A percentile compares a stretch with the other conserved stretches of the same genome.
Evolutionary conservation across 2,888 invertebrate species (phyloP).

Genomic region (Chrysolina haemoptera): DNA sequence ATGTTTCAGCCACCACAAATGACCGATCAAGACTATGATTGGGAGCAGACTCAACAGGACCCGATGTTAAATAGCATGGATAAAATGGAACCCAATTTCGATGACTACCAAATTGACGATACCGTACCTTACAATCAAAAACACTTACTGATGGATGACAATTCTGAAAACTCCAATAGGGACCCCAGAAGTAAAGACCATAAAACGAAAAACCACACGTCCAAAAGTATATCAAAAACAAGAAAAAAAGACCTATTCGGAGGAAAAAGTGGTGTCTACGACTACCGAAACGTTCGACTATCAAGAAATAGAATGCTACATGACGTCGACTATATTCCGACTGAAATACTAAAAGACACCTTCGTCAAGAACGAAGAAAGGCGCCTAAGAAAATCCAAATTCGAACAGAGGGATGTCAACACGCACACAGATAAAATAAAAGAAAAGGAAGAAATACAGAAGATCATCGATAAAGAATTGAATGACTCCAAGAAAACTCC

Average conservation of each 20-base stretch:
- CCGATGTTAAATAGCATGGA: constrained; percentile 30
- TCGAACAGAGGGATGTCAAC: constrained; percentile 66
- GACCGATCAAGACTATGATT: constrained; percentile 55
- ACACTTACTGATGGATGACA: constrained; percentile 52
- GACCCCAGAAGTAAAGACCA: constrained; percentile 65
- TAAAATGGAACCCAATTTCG: constrained; percentile 49
- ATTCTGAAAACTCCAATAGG: constrained; percentile 50
- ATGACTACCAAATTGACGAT: constrained; percentile 56
- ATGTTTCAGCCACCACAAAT: constrained; percentile 50
- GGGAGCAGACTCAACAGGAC: constrained; percentile 39
- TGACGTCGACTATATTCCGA: constrained; percentile 66
- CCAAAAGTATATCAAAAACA: constrained; percentile 35
- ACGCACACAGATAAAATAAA: constrained; percentile 64
- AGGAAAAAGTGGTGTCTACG: constrained; percentile 62
- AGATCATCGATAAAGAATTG: constrained; percentile 61
- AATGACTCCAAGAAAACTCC: constrained; percentile 53
- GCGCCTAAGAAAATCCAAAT: constrained; percentile 65
- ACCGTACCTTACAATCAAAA: constrained; percentile 59
- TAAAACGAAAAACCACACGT: constrained; percentile 38
- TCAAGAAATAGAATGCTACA: constrained; percentile 64
- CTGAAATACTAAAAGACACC: constrained; percentile 67
- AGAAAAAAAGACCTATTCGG: constrained; percentile 64
- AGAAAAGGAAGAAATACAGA: constrained; percentile 64
- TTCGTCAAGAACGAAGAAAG: constrained; percentile 67
- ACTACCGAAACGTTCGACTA: constrained; percentile 65